Evolutionary conservation across 2,888 invertebrate species (phyloP), one percentile per base, ranked within the genome.

Genomic region (Trissolcus brochymenae): DNA sequence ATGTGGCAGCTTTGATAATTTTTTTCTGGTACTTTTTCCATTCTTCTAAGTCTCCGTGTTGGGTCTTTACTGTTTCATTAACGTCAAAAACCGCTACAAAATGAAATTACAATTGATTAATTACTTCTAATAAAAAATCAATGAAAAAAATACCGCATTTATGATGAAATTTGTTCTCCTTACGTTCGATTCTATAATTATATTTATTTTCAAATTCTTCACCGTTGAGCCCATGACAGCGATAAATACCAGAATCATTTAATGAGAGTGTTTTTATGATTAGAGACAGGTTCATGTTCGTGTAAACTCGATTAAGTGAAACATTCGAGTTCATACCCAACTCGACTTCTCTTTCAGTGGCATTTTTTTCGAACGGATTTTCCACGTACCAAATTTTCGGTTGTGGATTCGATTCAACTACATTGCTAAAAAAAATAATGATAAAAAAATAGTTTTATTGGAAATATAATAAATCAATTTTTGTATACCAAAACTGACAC

Each of bases 1-100:
- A 83, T 79, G 91, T 91, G 41, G 92, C 84, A 0, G 91, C 89
- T 40, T 83, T 78, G 57, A 92, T 87, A 81, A 90, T 89, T 13
- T 87, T 86, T 68, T 90, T 87, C 65, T 90, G 89, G 81, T 91
- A 92, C 73, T 89, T 88, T 65, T 87, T 84, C 92, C 91, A 92
- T 51, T 90, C 87, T 0, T 88, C 87, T 40, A 90, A 76, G 80
- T 91, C 90, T 60, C 91, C 92, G 59, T 81, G 88, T 81, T 89
- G 90, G 3, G 73, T 9, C 14, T 55, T 64, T 2, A 73, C 61
- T 6, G 68, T 66, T 1, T 59, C 71, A 50, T 74, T 50, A 19
- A 81, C 79, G 60, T 84, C 84, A 50, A 83, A 82, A 75, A 85
- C 82, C 6, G 84, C 79, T 79, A 13, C 17, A 50, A 57, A 61